Conservation (phyloP, 2,113 vertebrate species). For the Nematolebias whitei region DNA sequence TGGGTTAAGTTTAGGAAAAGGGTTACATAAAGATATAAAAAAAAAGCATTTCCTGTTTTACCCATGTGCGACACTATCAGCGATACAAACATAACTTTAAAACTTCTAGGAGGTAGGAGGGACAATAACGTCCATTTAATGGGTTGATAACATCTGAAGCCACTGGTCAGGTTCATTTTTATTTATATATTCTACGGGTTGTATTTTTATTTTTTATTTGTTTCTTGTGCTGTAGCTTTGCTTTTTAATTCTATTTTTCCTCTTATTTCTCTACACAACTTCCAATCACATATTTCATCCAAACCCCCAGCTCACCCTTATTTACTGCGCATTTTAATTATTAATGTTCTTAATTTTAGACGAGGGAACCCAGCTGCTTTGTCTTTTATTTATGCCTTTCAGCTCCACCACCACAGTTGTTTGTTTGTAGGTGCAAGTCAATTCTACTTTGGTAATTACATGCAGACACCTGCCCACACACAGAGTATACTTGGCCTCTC, state of each 20-base stretch:
- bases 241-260: background rate
- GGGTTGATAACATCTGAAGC: no score
- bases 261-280: background rate
- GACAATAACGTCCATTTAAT: no score
- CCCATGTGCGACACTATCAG: no score
- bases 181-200: background rate
- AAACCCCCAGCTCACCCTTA: conserved; percentile 17
- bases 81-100: no score
- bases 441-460: conserved; percentile 59
- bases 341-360: conserved; percentile 68
- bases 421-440: conserved; percentile 55
- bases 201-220: conserved; percentile 16
- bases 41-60: no score
- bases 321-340: conserved; percentile 67
- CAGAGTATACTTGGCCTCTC: conserved; percentile 25
- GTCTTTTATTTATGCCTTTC: conserved; percentile 54
- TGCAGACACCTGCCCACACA: conserved; percentile 59
- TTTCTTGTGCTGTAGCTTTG: conserved; percentile 1
- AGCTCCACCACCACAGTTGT: conserved; percentile 31
- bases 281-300: background rate
- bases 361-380: conserved; percentile 45
- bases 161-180: conserved; percentile 1
- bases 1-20: no score
- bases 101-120: no score
- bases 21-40: no score